A percentile compares a stretch with the other conserved stretches of the same genome.
Evolutionary conservation across 1,140 invertebrate genomes (phyloP).

Genomic region (Hylaeus volcanicus): DNA sequence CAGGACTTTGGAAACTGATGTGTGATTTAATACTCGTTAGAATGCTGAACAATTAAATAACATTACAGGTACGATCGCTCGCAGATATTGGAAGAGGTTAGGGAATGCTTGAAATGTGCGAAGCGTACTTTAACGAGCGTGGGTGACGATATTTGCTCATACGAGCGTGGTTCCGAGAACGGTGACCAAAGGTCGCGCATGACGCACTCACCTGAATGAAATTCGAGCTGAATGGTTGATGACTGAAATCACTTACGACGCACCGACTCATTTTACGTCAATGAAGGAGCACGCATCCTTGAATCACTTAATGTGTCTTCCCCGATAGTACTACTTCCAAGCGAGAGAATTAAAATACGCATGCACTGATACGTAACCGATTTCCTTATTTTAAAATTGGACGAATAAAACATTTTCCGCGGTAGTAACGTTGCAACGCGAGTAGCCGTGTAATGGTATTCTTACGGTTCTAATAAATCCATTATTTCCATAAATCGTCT

Average conservation of each 20-base stretch:
- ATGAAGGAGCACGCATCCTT: conserved; percentile 45
- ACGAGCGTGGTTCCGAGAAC: conserved; percentile 41
- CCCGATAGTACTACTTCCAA: not conserved
- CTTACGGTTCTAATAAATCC: not conserved
- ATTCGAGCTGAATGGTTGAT: conserved; percentile 53
- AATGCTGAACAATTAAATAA: too few species aligned
- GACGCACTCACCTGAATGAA: conserved; percentile 64
- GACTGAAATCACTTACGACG: conserved; percentile 43
- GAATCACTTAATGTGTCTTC: not conserved
- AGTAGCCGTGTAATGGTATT: too few species aligned
- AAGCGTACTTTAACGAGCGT: conserved; percentile 12
- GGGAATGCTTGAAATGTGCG: not conserved
- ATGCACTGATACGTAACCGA: too few species aligned
- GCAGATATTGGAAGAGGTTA: not conserved
- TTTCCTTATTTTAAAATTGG: too few species aligned
- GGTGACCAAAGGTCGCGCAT: conserved; percentile 50
- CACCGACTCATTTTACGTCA: conserved; percentile 62
- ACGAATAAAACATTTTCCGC: too few species aligned
- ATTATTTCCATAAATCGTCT: too few species aligned
- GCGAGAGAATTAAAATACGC: not conserved
- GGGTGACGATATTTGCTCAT: conserved; percentile 16
- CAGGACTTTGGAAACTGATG: too few species aligned
- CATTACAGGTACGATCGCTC: not conserved
- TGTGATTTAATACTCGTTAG: too few species aligned
- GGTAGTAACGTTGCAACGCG: too few species aligned